Evolutionary conservation across 2,888 invertebrate species (phyloP).

Genomic region (Xanthia togata): DNA sequence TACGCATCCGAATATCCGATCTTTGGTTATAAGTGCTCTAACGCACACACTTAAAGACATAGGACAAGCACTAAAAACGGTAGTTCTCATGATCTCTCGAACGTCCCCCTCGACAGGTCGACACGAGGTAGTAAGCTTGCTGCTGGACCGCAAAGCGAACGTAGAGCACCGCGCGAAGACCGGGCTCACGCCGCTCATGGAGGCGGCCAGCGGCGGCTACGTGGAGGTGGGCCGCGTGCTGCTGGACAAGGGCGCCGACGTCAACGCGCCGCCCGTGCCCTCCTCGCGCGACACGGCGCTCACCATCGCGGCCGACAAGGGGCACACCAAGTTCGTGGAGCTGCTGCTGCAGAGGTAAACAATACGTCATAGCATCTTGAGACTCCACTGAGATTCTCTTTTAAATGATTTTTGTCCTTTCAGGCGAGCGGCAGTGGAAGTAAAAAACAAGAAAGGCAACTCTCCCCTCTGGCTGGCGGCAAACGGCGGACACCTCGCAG

Average conservation of each 20-base stretch:
- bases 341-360: slow-evolving; percentile 92
- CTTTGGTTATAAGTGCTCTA: too few species aligned
- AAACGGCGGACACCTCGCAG: slow-evolving; percentile 98
- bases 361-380: too few species aligned
- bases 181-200: slow-evolving; percentile 99
- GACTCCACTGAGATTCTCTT: too few species aligned
- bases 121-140: slow-evolving; percentile 98
- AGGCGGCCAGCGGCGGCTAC: slow-evolving; percentile 99
- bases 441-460: slow-evolving; percentile 99
- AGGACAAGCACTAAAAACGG: not conserved
- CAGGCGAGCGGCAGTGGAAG: slow-evolving; percentile 97
- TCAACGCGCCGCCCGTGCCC: slow-evolving; percentile 99
- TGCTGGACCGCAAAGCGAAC: slow-evolving; percentile 99
- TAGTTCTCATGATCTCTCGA: not conserved
- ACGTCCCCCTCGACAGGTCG: slow-evolving; percentile 84
- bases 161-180: slow-evolving; percentile 99
- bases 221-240: slow-evolving; percentile 99
- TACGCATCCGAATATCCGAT: too few species aligned
- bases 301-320: slow-evolving; percentile 99
- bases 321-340: slow-evolving; percentile 98
- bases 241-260: slow-evolving; percentile 99
- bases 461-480: slow-evolving; percentile 99
- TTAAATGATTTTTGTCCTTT: not conserved
- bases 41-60: too few species aligned
- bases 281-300: slow-evolving; percentile 99